Conservation (phyloP, 1,140 invertebrate genomes). For the Cyphomyrmex costatus region DNA sequence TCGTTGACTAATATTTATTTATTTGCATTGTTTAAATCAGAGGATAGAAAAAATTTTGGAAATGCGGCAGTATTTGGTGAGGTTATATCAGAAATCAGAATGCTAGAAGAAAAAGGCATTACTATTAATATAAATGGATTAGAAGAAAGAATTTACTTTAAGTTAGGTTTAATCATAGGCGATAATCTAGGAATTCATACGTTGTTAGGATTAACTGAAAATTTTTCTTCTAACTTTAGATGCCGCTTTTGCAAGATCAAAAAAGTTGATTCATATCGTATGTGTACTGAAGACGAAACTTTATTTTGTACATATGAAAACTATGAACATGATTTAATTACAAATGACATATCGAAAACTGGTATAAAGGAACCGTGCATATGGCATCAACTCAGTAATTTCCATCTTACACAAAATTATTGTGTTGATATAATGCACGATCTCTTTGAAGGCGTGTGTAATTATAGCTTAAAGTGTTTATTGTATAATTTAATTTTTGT, state of each 20-base stretch:
- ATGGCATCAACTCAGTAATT: neutral
- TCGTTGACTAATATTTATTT: conserved; percentile 2
- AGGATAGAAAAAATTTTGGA: conserved; percentile 3
- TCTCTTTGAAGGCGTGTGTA: neutral
- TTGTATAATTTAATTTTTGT: conserved; percentile 3
- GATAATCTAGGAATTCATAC: neutral
- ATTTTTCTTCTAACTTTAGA: conserved; percentile 10
- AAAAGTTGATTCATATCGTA: neutral
- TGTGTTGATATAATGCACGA: conserved; percentile 1
- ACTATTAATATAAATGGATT: conserved; percentile 12
- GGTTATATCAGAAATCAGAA: neutral
- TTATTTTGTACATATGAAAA: conserved; percentile 9
- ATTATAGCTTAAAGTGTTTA: neutral
- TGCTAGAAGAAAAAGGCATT: conserved; percentile 1
- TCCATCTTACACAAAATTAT: neutral
- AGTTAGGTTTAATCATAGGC: conserved; percentile 6
- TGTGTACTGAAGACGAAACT: neutral
- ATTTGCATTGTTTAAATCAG: conserved; percentile 6
- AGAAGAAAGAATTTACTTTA: neutral
- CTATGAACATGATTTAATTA: neutral
- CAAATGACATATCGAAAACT: neutral
- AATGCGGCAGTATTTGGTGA: conserved; percentile 9
- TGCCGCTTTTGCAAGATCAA: conserved; percentile 2
- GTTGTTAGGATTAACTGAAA: conserved; percentile 1
- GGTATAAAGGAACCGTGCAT: neutral